Evolutionary conservation across 2,797 vertebrate species (phyloP).

Genomic region (Galago senegalensis): DNA sequence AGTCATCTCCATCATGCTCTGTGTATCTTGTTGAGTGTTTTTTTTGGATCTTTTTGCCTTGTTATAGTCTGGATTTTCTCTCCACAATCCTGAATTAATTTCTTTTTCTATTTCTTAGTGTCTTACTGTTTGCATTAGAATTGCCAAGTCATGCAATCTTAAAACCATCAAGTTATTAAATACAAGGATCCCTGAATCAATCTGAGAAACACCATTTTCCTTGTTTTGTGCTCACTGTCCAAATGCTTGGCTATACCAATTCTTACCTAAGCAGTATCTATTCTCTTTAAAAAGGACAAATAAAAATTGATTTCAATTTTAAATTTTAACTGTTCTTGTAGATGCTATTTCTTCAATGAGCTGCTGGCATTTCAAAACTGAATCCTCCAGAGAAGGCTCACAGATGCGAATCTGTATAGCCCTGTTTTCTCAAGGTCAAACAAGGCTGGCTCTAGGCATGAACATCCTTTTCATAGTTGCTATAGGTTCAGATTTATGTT

Average conservation of each 20-base stretch:
- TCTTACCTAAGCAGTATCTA: neutral
- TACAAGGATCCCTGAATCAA: neutral
- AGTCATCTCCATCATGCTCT: neutral
- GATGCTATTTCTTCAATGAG: neutral
- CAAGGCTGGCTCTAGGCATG: neutral
- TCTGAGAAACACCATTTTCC: neutral
- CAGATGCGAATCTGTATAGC: neutral
- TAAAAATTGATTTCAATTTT: neutral
- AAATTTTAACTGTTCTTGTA: neutral
- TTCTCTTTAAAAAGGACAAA: constrained; percentile 36
- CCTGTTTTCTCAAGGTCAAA: neutral
- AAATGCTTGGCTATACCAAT: neutral
- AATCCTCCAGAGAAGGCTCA: neutral
- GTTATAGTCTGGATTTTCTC: neutral
- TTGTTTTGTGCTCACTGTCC: neutral
- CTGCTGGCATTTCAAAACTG: neutral
- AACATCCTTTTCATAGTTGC: neutral
- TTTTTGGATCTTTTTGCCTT: neutral
- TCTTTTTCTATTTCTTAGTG: neutral
- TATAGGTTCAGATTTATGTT: neutral
- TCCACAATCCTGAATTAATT: neutral
- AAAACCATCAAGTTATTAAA: neutral
- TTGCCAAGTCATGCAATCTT: neutral
- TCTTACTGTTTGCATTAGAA: neutral
- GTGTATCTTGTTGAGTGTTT: neutral